Base-by-base conservation (phyloP, 2,113 vertebrate species). In the Rattus norvegicus region DNA sequence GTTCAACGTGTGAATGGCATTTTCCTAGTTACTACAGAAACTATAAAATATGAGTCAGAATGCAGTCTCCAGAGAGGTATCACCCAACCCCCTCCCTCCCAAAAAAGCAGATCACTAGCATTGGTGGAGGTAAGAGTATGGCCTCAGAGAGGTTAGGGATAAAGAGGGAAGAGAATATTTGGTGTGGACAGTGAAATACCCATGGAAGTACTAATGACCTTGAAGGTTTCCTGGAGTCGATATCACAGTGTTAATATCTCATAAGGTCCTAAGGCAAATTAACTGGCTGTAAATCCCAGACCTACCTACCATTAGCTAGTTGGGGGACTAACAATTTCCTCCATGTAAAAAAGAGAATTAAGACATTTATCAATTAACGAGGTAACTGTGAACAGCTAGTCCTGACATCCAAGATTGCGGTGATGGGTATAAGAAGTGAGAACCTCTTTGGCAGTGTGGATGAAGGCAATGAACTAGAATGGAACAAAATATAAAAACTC, bases 11-110 rank as follows among this genome's bases (percentile, higher is more conserved):
- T 90, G 36, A 75, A 77, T 79, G 7, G 7, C 20, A 76, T 77
- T 95, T 95, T 91, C 72, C 65, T 91, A 26, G 73, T 85, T 56
- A 69, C 72, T 72, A 83, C 11, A 85, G 77, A 95, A 19, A 17
- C 17, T 49, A 43, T 33, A 36, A 54, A 56, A 56, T 52, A 80
- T 84, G n/a, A 94, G 70, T 80, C 83, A 97, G 39, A 91, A 67
- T 17, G 24, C 73, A 77, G 8, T 69, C 43, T 47, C 90, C 67
- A 36, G 86, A 92, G n/a, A 22, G 4, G 11, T 43, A 5, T 59
- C 7, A 80, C 6, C 33, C 49, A 43, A 10, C 14, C 7, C 43
- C 43, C 43, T 43, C 43, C 43, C 43, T 43, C 43, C 43, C 43
- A 43, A 49, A 86, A 47, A 26, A 0, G 1, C 22, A 61, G 14